A percentile compares a stretch with the other conserved stretches of the same genome.
phyloP scores from a whole-genome alignment of 2,113 vertebrate species.

The Cinclus mexicanus region DNA sequence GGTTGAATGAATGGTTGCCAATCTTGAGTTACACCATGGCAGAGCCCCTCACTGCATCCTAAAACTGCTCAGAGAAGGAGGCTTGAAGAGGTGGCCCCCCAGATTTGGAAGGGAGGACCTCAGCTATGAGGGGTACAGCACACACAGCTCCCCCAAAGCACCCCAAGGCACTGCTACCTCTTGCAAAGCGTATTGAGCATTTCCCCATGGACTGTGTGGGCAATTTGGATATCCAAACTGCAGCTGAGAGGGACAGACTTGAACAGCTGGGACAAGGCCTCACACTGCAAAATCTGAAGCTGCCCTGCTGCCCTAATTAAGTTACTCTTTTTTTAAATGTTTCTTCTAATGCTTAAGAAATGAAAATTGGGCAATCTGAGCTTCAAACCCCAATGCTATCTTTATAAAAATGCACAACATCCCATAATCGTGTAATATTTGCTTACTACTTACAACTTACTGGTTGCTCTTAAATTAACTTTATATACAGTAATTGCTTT shows the following conservation, averaged over 20 bases:
- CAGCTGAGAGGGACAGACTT: background rate
- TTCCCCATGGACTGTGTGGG: rapidly evolving
- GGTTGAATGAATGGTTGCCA: background rate
- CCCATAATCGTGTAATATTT: background rate
- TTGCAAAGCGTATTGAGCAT: rapidly evolving
- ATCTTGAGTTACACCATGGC: background rate
- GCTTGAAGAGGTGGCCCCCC: rapidly evolving
- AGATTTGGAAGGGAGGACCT: background rate
- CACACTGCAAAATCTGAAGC: background rate
- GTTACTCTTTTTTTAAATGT: background rate
- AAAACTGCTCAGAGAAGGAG: background rate
- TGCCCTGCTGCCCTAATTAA: background rate
- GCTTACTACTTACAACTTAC: background rate
- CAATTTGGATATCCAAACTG: background rate
- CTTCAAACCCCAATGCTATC: background rate
- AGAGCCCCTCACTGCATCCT: background rate
- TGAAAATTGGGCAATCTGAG: background rate
- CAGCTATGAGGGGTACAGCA: rapidly evolving
- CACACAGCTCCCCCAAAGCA: background rate
- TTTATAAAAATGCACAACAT: background rate
- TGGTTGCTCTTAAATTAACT: background rate
- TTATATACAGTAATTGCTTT: background rate
- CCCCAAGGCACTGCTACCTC: background rate
- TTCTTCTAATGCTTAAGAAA: background rate
- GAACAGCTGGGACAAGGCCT: background rate